Percentiles rank a stretch among this genome's conserved stretches.
These are phyloP conservation scores for Xenotilapia leptura DNA, from an alignment of 2,113 vertebrate genomes.

Conservation along the genomic window DNA sequence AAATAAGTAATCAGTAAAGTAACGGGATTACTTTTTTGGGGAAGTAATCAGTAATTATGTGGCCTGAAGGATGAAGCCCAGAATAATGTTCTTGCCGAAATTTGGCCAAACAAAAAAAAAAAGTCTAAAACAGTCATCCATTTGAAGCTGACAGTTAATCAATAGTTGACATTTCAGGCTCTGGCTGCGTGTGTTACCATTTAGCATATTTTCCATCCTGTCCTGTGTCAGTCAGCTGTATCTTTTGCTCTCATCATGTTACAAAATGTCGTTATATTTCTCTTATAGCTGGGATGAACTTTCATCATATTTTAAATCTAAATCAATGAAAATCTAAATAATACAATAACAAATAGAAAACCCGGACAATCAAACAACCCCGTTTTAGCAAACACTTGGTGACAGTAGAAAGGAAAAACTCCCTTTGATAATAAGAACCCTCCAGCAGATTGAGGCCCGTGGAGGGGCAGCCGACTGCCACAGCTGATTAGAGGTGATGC, in stretches of 20 bases:
- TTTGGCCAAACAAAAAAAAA: neutral
- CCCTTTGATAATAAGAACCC: neutral
- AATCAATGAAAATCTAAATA: neutral
- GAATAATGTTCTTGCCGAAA: neutral
- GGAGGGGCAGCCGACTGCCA: neutral
- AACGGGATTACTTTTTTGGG: too few species aligned
- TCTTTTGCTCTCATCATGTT: neutral
- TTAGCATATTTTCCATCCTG: neutral
- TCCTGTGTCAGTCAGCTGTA: fast-evolving
- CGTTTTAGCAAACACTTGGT: neutral
- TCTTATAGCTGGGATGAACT: neutral
- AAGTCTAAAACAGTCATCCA: neutral
- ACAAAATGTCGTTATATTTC: neutral
- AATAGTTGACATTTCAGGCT: neutral
- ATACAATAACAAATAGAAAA: neutral
- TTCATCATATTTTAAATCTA: neutral
- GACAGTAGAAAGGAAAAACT: neutral
- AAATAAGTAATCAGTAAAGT: too few species aligned
- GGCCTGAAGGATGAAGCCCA: neutral
- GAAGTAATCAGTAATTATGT: neutral
- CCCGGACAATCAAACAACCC: neutral
- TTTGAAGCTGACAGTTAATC: neutral
- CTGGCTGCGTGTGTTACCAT: neutral
- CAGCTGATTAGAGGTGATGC: neutral
- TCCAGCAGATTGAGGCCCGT: neutral